These are phyloP conservation scores for Mylabris phalerata DNA, from an alignment of 1,140 invertebrate genomes.

Conservation along the genomic window DNA sequence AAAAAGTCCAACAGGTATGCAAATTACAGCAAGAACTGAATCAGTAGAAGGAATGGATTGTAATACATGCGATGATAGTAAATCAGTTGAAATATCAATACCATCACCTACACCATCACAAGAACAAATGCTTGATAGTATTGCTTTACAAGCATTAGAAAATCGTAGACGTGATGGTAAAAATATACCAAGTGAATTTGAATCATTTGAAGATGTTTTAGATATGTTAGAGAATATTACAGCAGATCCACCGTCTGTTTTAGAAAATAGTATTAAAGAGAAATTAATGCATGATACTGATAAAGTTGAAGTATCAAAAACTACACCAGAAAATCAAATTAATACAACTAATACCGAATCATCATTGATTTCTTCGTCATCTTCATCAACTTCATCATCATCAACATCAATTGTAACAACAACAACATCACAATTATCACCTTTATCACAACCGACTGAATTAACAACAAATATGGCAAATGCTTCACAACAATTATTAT, in stretches of 20 bases:
- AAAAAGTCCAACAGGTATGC: conserved; percentile 24
- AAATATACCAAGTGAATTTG: conserved; percentile 45
- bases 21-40: conserved; percentile 29
- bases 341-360: too few relatives aligned
- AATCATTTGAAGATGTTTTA: conserved; percentile 60
- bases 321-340: too few relatives aligned
- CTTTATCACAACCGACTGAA: conserved; percentile 61
- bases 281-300: conserved; percentile 22
- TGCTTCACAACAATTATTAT: conserved; percentile 59
- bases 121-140: conserved; percentile 53
- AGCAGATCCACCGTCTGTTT: conserved; percentile 38
- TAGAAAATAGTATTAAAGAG: conserved; percentile 25
- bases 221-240: conserved; percentile 62
- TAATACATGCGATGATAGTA: conserved; percentile 47
- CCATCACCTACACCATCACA: conserved; percentile 54
- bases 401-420: conserved; percentile 21
- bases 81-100: conserved; percentile 54
- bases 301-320: conserved; percentile 11
- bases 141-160: conserved; percentile 49
- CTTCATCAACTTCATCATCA: too few relatives aligned
- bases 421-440: conserved; percentile 54
- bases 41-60: conserved; percentile 28
- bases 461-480: conserved; percentile 63
- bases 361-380: too few relatives aligned
- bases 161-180: conserved; percentile 43